Evolutionary conservation across 2,113 vertebrate genomes (phyloP).

Genomic region (Chloropsis hardwickii): DNA sequence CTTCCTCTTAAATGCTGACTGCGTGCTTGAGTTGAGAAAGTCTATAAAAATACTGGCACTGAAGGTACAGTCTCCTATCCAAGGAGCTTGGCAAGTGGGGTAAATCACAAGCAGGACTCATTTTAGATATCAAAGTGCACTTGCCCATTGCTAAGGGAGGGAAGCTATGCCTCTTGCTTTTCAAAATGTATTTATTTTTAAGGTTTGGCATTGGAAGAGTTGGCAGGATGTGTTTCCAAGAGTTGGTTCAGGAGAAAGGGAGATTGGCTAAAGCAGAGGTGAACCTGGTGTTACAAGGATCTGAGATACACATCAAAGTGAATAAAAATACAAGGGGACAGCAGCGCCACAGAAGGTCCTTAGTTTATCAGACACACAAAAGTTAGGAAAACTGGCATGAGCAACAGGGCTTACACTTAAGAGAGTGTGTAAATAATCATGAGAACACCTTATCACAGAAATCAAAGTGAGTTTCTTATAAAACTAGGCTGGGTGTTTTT

Average conservation of each 20-base stretch:
- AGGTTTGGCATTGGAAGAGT: neutral
- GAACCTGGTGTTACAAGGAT: neutral
- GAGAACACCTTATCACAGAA: neutral
- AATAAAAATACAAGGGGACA: neutral
- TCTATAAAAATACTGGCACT: neutral
- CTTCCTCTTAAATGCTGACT: constrained; percentile 9
- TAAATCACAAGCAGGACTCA: neutral
- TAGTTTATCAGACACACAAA: neutral
- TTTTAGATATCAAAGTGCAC: neutral
- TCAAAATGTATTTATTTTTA: neutral
- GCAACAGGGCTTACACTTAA: neutral
- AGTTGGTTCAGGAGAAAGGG: neutral
- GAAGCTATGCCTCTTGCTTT: neutral
- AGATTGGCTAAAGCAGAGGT: neutral
- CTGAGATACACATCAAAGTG: neutral
- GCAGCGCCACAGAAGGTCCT: neutral
- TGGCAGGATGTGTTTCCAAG: neutral
- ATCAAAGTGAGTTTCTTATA: neutral
- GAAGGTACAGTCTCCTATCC: neutral
- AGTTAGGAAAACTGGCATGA: neutral
- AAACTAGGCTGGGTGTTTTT: neutral
- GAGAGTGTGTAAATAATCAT: neutral
- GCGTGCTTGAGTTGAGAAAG: neutral
- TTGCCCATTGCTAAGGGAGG: neutral
- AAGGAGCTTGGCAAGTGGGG: neutral